Evolutionary conservation across 1,140 invertebrate genomes (phyloP).

Genomic region (Bombus polaris): DNA sequence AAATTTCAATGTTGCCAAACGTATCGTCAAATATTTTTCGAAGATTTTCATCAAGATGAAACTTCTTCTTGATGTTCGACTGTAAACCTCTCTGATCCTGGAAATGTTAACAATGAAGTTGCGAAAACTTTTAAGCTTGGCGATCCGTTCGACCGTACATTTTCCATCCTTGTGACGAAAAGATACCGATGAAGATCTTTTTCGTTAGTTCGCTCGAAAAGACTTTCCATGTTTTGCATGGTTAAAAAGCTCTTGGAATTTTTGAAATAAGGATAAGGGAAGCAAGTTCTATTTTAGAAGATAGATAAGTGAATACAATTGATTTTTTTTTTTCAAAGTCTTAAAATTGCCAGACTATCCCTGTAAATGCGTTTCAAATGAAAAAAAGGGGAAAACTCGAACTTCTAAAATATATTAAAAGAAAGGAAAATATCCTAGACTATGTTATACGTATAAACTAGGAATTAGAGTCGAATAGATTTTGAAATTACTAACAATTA

Average conservation of each 20-base stretch:
- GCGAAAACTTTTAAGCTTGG: not conserved
- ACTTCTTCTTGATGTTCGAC: not conserved
- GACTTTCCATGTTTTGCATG: not conserved
- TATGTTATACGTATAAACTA: not conserved
- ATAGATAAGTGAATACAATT: not conserved
- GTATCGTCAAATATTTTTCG: not conserved
- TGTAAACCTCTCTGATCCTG: not conserved
- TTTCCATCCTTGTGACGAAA: not conserved
- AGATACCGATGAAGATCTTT: slow-evolving; percentile 1
- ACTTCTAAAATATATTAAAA: not conserved
- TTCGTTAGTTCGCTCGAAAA: not conserved
- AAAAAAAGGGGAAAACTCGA: not conserved
- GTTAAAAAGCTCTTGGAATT: not conserved
- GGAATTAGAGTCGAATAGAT: not conserved
- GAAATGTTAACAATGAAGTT: not conserved
- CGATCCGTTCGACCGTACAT: not conserved
- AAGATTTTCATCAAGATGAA: slow-evolving; percentile 3
- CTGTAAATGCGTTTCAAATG: not conserved
- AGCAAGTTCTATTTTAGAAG: not conserved
- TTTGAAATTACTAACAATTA: not conserved
- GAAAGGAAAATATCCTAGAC: not conserved
- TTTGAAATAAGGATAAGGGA: not conserved
- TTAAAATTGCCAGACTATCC: not conserved
- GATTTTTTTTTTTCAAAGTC: not conserved
- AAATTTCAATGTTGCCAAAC: not conserved